Conservation (phyloP, 2,113 vertebrate genomes). For the Hemiprocne comata region DNA sequence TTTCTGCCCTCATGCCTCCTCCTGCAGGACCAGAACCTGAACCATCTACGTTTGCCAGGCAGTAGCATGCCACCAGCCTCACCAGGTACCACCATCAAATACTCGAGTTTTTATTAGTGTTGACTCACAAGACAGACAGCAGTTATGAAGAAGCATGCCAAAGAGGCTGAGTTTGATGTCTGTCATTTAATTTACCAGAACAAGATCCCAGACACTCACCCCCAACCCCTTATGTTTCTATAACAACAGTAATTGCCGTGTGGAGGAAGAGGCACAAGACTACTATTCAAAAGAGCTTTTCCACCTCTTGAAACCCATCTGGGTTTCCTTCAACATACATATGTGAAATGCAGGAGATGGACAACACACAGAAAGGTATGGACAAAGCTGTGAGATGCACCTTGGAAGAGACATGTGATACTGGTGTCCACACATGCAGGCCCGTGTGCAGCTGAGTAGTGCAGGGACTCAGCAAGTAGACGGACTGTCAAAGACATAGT, state of each 20-base stretch:
- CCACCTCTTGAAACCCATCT: neutral
- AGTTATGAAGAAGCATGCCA: neutral
- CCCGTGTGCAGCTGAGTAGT: neutral
- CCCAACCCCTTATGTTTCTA: too few relatives aligned
- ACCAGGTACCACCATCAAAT: neutral
- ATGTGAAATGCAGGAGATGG: neutral
- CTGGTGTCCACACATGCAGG: neutral
- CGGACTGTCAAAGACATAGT: neutral
- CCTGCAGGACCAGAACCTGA: neutral
- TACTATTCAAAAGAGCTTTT: neutral
- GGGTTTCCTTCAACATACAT: neutral
- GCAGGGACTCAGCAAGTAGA: neutral
- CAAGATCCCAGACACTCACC: neutral
- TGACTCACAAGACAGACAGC: neutral
- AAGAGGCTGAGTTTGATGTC: neutral
- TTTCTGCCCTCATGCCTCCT: neutral
- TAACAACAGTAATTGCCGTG: neutral
- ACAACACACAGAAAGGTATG: neutral
- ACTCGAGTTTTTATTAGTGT: neutral
- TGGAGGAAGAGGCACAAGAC: neutral
- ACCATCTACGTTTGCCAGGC: neutral
- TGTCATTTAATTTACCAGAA: neutral
- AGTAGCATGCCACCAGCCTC: neutral
- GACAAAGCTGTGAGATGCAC: neutral
- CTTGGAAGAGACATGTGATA: neutral